phyloP scores from a whole-genome alignment of 1,140 invertebrate genomes.

The Drosophila suzukii region DNA sequence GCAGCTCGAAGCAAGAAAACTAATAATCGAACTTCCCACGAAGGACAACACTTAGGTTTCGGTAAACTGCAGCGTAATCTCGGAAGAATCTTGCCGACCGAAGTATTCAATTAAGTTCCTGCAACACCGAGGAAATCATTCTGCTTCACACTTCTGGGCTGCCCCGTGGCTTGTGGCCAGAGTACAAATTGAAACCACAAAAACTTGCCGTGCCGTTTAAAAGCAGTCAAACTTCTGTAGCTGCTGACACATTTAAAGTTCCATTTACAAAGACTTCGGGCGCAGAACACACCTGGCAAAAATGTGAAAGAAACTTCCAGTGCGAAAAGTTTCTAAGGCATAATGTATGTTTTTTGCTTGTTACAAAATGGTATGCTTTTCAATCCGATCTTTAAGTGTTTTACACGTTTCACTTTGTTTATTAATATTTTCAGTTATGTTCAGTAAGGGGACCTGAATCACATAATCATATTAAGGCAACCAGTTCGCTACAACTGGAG shows the following conservation, averaged over 20 bases:
- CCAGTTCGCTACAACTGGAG: no score
- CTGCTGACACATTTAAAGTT: neutral
- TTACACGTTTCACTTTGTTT: neutral
- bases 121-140: slow-evolving; percentile 6
- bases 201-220: neutral
- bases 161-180: neutral
- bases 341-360: neutral
- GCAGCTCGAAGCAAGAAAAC: neutral
- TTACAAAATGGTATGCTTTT: neutral
- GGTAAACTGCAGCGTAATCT: neutral
- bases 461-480: no score
- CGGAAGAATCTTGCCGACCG: no score
- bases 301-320: neutral
- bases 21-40: neutral
- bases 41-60: neutral
- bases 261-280: neutral
- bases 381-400: neutral
- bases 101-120: slow-evolving; percentile 6
- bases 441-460: no score
- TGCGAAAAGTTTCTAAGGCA: neutral
- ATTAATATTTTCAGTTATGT: neutral
- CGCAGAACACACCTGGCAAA: neutral
- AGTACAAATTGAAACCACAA: slow-evolving; percentile 3
- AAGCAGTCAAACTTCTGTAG: neutral
- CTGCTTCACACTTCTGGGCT: neutral